Percentiles rank a stretch among this genome's conserved stretches.
Conservation (phyloP, 2,113 vertebrate genomes). For the Canis aureus region DNA sequence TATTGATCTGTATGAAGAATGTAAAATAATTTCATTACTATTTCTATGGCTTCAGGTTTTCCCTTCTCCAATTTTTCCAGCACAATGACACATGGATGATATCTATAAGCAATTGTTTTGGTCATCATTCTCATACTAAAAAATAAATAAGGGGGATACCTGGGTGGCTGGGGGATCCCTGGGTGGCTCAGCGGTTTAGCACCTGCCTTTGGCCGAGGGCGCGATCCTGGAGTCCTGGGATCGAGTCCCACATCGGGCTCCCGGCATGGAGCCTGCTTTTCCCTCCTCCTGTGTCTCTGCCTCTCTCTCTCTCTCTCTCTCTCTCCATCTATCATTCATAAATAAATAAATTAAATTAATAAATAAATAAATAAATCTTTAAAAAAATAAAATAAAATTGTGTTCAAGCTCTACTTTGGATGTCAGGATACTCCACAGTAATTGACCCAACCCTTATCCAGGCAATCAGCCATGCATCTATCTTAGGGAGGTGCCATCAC, state of each 20-base stretch:
- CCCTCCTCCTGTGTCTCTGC: too few relatives aligned
- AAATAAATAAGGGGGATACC: background rate
- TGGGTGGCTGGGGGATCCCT: too few relatives aligned
- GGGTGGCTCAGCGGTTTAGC: too few relatives aligned
- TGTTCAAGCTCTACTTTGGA: background rate
- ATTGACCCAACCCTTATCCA: background rate
- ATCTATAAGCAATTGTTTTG: constrained; percentile 16
- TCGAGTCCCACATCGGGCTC: too few relatives aligned
- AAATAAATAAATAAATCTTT: too few relatives aligned
- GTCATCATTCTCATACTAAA: constrained; percentile 7
- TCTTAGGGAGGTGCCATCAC: background rate
- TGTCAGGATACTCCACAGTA: background rate
- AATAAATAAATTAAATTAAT: background rate
- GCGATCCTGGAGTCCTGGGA: too few relatives aligned
- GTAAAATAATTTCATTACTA: constrained; percentile 37
- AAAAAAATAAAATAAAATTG: background rate
- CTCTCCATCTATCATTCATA: too few relatives aligned
- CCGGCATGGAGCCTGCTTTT: too few relatives aligned
- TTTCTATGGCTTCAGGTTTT: background rate
- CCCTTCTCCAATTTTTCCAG: constrained; percentile 10
- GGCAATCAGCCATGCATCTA: background rate
- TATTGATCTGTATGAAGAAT: background rate
- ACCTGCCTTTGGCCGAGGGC: too few relatives aligned
- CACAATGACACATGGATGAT: background rate
- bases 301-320: too few relatives aligned